Evolutionary conservation across 2,888 invertebrate genomes (phyloP).

Genomic region (Eledone cirrhosa): DNA sequence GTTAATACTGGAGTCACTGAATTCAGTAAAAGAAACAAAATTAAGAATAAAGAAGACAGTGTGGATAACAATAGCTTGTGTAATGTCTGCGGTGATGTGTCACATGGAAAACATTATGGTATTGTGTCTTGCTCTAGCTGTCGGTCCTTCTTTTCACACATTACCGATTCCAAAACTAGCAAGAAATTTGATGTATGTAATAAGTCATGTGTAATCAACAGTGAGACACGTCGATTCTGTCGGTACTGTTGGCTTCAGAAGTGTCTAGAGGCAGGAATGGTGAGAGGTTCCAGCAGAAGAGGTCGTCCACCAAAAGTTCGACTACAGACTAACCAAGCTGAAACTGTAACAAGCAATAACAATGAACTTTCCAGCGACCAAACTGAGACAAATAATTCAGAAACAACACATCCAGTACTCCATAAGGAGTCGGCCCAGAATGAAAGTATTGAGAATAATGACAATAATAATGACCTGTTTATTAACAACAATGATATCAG

Average conservation of each 20-base stretch:
- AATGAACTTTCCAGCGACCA: no score
- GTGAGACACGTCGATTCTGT: conserved; percentile 57
- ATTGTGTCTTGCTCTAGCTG: neutral
- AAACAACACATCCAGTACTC: no score
- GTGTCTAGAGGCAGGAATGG: conserved; percentile 61
- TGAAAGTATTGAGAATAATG: no score
- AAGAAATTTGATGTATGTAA: neutral
- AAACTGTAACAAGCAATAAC: neutral
- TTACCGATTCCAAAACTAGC: no score
- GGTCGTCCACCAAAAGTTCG: conserved; percentile 1
- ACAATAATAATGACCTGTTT: no score
- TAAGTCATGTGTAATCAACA: conserved; percentile 48
- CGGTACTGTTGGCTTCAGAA: conserved; percentile 62
- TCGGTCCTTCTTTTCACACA: neutral
- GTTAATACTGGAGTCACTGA: no score
- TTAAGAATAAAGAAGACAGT: no score
- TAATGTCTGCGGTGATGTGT: neutral
- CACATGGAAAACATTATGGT: neutral
- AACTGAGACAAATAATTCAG: no score
- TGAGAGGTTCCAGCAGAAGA: neutral
- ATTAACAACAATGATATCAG: neutral
- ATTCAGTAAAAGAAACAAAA: no score
- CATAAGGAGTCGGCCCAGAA: no score
- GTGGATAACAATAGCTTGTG: neutral
- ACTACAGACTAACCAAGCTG: neutral